Evolutionary conservation across 2,797 vertebrate genomes (phyloP).

Genomic region (Rhodeus uyekii): DNA sequence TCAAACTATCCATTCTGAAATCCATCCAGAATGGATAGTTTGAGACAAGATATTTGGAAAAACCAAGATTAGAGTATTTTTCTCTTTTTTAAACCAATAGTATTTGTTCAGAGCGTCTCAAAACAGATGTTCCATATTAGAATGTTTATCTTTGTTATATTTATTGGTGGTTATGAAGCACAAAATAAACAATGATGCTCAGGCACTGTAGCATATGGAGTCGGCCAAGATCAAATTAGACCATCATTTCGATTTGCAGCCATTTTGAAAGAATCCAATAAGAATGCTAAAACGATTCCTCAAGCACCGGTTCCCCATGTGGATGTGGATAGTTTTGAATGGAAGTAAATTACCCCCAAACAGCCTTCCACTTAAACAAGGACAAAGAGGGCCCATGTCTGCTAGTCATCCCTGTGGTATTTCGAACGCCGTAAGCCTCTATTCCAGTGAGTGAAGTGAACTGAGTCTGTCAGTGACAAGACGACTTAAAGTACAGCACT

Average conservation of each 20-base stretch:
- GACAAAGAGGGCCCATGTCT: slow-evolving; percentile 19
- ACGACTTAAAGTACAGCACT: slow-evolving; percentile 28
- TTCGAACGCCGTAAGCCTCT: slow-evolving; percentile 33
- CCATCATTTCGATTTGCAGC: slow-evolving; percentile 13
- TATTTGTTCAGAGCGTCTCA: background rate
- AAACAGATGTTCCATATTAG: background rate
- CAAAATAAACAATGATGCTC: background rate
- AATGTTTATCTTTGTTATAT: background rate
- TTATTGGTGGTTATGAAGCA: background rate
- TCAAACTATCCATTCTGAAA: background rate
- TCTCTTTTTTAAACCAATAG: background rate
- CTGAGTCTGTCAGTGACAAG: slow-evolving; percentile 17
- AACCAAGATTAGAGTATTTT: background rate
- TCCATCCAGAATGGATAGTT: too few species aligned
- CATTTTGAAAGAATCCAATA: slow-evolving; percentile 30
- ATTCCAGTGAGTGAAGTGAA: slow-evolving; percentile 28
- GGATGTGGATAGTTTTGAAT: slow-evolving; percentile 17
- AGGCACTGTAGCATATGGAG: background rate
- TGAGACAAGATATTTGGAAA: too few species aligned
- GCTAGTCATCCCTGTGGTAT: slow-evolving; percentile 17
- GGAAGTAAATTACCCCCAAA: slow-evolving; percentile 38
- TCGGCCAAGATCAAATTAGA: background rate
- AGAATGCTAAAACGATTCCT: slow-evolving; percentile 18
- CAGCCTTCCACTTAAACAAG: slow-evolving; percentile 33
- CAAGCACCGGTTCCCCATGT: slow-evolving; percentile 11